Percentiles rank a stretch among this genome's conserved stretches.
Evolutionary conservation across 2,797 vertebrate genomes (phyloP).

Genomic region (Pyrocephalus nanus): DNA sequence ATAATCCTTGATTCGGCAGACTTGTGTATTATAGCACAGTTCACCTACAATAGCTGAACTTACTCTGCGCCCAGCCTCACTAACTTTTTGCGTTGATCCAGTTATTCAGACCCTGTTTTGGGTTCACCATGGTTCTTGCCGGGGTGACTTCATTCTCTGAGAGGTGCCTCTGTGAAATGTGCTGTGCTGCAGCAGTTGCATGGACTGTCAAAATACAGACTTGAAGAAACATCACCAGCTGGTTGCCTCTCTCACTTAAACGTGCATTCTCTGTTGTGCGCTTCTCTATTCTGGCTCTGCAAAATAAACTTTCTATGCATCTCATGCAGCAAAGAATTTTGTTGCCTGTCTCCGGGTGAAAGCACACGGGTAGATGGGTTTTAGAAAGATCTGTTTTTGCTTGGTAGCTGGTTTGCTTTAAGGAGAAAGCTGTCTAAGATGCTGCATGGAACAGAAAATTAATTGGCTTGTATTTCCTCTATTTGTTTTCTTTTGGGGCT

Average conservation of each 20-base stretch:
- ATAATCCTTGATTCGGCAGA: neutral
- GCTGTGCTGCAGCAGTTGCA: neutral
- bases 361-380: neutral
- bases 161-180: neutral
- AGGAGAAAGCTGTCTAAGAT: neutral
- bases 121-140: neutral
- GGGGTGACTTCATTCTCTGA: neutral
- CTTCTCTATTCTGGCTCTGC: neutral
- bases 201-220: neutral
- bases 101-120: neutral
- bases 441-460: neutral
- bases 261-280: neutral
- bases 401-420: neutral
- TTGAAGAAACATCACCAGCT: neutral
- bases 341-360: neutral
- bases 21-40: neutral
- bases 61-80: rapidly evolving
- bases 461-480: neutral
- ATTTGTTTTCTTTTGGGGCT: rapidly evolving
- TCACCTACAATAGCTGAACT: neutral
- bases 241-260: neutral
- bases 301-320: neutral
- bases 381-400: neutral
- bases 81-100: neutral
- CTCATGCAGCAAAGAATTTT: neutral